Evolutionary conservation across 2,888 invertebrate genomes (phyloP).

Genomic region (Morpho helenor): DNA sequence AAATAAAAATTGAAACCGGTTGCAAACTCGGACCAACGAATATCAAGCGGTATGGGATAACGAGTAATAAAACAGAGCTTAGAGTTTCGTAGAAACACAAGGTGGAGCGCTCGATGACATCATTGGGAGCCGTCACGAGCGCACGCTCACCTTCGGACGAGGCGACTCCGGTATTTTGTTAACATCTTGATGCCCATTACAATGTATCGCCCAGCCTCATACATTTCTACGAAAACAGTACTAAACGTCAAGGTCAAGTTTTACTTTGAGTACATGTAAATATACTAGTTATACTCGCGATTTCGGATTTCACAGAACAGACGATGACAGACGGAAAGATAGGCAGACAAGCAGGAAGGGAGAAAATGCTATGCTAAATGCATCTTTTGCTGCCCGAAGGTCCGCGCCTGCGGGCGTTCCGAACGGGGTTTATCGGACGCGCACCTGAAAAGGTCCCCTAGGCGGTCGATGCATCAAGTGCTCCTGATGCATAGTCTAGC

Average conservation of each 20-base stretch:
- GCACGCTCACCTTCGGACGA: constrained; percentile 57
- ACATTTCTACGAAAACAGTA: constrained; percentile 1
- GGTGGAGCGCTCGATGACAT: constrained; percentile 63
- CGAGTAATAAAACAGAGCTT: constrained; percentile 64
- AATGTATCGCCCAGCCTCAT: constrained; percentile 5
- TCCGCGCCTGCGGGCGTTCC: too few species aligned
- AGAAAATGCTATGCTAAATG: too few species aligned
- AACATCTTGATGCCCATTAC: constrained; percentile 13
- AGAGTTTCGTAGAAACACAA: constrained; percentile 65
- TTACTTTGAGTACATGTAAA: too few species aligned
- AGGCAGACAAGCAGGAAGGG: too few species aligned
- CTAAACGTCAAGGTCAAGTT: constrained; percentile 1
- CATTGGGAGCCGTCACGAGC: constrained; percentile 46
- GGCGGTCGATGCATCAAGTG: too few species aligned
- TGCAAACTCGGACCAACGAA: constrained; percentile 52
- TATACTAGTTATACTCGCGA: too few species aligned
- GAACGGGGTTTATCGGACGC: too few species aligned
- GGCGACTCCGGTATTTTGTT: constrained; percentile 15
- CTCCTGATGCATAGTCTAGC: too few species aligned
- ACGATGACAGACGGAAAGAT: too few species aligned
- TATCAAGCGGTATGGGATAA: constrained; percentile 44
- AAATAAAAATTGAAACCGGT: constrained; percentile 57
- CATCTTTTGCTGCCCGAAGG: too few species aligned
- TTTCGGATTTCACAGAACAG: too few species aligned
- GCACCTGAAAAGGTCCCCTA: too few species aligned